Evolutionary conservation across 2,797 vertebrate genomes (phyloP), one percentile per base, ranked within the genome.

Genomic region (Glossophaga mutica): DNA sequence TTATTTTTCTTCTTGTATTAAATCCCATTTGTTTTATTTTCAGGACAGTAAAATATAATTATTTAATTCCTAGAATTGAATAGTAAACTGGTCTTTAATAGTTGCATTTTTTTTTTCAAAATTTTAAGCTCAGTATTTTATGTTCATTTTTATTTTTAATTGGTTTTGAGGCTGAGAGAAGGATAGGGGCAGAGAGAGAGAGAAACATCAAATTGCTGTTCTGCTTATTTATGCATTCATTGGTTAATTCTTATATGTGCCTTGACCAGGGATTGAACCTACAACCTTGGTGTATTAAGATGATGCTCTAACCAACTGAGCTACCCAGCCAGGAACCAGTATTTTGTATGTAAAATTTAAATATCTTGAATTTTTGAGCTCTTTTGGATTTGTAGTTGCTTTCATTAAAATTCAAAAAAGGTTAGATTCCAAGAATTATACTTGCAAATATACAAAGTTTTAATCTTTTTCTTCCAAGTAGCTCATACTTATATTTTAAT

Each of bases 321-420:
- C 59, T 62, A 62, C 59, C 59, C 59, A 62, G 59, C 59, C 59
- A 62, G 29, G 59, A 62, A 62, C 59, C 5, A 29, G 3, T 87
- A 22, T 79, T 89, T 96, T 79, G 39, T 78, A 78, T 78, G 11
- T 52, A 94, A 70, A 90, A 94, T 83, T 85, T 76, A n/a, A 50
- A 8, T 77, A 37, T 42, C 57, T 93, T 87, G 5, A 65, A 24
- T 93, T 79, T 77, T 83, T 81, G 14, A n/a, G 52, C 44, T 79
- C 8, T 84, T 92, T 81, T 73, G 19, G 21, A 85, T 76, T 85
- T 85, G 6, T 88, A 48, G 29, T 78, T 97, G 22, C 32, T 87
- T 94, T 92, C 44, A 92, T 96, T 94, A 46, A 46, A 90, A 87
- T 86, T 92, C 7, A 74, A 52, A 93, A 94, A 46, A 85, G 50